Percentiles rank a stretch among this genome's conserved stretches.
Evolutionary conservation across 2,888 invertebrate species (phyloP).

Genomic region (Merodon equestris): DNA sequence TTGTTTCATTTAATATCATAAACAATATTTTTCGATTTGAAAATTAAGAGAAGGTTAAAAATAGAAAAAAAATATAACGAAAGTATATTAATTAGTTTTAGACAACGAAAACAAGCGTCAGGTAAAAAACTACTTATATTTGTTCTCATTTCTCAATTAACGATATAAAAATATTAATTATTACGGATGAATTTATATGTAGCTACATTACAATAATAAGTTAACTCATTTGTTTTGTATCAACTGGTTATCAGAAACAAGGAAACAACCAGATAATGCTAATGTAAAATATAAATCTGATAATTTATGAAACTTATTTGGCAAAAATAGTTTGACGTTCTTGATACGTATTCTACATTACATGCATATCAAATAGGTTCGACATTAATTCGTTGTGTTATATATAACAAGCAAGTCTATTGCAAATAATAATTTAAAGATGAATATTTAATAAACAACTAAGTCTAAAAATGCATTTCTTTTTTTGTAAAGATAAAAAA

Average conservation of each 20-base stretch:
- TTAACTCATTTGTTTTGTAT: slow-evolving; percentile 30
- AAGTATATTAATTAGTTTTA: slow-evolving; percentile 13
- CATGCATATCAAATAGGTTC: slow-evolving; percentile 54
- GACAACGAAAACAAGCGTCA: slow-evolving; percentile 39
- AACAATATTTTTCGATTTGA: background rate
- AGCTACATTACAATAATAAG: slow-evolving; percentile 49
- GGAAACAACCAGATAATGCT: slow-evolving; percentile 43
- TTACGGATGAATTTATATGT: slow-evolving; percentile 45
- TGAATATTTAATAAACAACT: slow-evolving; percentile 19
- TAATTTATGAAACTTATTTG: slow-evolving; percentile 51
- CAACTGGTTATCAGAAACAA: slow-evolving; percentile 24
- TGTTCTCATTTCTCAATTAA: slow-evolving; percentile 23
- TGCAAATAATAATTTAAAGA: slow-evolving; percentile 33
- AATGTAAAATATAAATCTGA: slow-evolving; percentile 16
- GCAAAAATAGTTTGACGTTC: slow-evolving; percentile 37
- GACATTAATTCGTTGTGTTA: slow-evolving; percentile 53
- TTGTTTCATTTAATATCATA: slow-evolving; percentile 6
- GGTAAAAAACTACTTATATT: slow-evolving; percentile 42
- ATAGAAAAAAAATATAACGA: slow-evolving; percentile 22
- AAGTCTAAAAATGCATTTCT: slow-evolving; percentile 14
- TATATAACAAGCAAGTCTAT: slow-evolving; percentile 43
- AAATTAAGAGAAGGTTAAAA: slow-evolving; percentile 1
- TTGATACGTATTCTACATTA: slow-evolving; percentile 38
- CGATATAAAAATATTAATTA: slow-evolving; percentile 41
- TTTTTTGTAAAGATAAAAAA: background rate